Evolutionary conservation across 2,888 invertebrate species (phyloP).

Genomic region (Maniola hyperantus): DNA sequence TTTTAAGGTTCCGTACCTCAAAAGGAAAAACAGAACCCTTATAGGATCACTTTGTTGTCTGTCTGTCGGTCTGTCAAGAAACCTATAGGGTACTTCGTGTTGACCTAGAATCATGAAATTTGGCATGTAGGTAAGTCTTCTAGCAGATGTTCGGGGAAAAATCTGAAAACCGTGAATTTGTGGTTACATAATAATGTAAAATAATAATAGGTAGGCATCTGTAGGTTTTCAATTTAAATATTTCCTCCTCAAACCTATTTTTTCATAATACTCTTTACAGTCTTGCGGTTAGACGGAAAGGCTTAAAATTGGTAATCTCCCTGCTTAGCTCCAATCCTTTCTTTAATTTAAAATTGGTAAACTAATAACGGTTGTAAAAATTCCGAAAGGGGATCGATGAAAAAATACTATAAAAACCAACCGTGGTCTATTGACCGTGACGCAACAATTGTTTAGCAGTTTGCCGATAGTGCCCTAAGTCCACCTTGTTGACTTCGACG

Average conservation of each 20-base stretch:
- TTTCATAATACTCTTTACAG: not conserved
- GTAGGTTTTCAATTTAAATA: slow-evolving; percentile 5
- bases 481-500: slow-evolving; percentile 78
- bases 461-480: slow-evolving; percentile 71
- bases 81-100: too few species aligned
- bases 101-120: too few species aligned
- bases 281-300: slow-evolving; percentile 17
- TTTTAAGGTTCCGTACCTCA: too few species aligned
- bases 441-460: slow-evolving; percentile 81
- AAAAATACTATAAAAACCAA: slow-evolving; percentile 63
- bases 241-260: slow-evolving; percentile 2
- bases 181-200: too few species aligned
- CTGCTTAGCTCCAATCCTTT: slow-evolving; percentile 55
- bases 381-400: slow-evolving; percentile 46
- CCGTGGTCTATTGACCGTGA: slow-evolving; percentile 78
- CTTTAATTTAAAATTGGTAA: slow-evolving; percentile 57
- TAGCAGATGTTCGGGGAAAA: too few species aligned
- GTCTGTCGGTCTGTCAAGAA: too few species aligned
- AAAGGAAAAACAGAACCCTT: too few species aligned
- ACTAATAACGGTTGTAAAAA: slow-evolving; percentile 59
- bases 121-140: too few species aligned
- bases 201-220: not conserved
- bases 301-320: slow-evolving; percentile 48
- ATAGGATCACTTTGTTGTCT: too few species aligned
- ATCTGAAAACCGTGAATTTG: too few species aligned